Conservation (phyloP, 2,888 invertebrate species). For the Andrena minutula region DNA sequence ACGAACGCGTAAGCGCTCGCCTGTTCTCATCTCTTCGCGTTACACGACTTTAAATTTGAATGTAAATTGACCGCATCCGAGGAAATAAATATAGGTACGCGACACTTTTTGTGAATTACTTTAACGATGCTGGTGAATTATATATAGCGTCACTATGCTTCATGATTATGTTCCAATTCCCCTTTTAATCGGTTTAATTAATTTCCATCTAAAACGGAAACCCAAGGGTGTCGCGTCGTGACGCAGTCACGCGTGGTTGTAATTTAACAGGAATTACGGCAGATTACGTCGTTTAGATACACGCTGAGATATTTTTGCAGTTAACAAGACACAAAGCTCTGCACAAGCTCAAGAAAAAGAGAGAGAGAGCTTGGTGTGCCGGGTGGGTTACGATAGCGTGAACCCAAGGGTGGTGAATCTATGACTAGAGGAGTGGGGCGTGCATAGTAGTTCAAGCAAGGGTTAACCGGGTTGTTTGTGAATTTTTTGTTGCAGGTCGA, state of each 20-base stretch:
- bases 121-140: background rate
- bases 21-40: background rate
- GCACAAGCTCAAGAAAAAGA: conserved; percentile 9
- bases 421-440: conserved; percentile 28
- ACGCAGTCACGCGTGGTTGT: conserved; percentile 9
- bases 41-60: background rate
- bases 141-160: background rate
- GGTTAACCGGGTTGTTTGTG: conserved; percentile 53
- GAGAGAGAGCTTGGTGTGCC: background rate
- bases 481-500: conserved; percentile 86
- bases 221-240: background rate
- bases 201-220: conserved; percentile 23
- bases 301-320: conserved; percentile 51
- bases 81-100: background rate
- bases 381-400: conserved; percentile 7
- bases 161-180: background rate
- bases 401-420: conserved; percentile 50
- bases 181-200: conserved; percentile 36
- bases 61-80: background rate
- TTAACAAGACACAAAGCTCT: conserved; percentile 64
- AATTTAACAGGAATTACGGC: conserved; percentile 50
- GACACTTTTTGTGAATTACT: background rate
- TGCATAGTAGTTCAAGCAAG: conserved; percentile 20
- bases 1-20: background rate
- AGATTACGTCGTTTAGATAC: conserved; percentile 43